These are phyloP conservation scores for Protosalanx chinensis DNA, from an alignment of 2,797 vertebrate genomes.

Conservation along the genomic window DNA sequence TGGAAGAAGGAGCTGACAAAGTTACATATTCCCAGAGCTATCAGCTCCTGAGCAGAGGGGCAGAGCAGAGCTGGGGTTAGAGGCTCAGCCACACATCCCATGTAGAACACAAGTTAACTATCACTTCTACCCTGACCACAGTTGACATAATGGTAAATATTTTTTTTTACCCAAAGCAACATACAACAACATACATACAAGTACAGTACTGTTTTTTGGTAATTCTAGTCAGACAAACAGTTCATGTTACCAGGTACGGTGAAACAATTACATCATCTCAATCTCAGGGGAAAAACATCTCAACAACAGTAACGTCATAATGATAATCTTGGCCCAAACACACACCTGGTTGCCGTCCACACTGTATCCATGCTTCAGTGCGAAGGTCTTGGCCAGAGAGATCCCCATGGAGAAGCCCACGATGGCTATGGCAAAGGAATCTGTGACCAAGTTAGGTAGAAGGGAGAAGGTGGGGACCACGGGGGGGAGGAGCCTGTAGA, in stretches of 20 bases:
- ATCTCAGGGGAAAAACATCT: not conserved
- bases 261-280: too few species aligned
- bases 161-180: too few species aligned
- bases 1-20: slow-evolving; percentile 92
- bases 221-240: too few species aligned
- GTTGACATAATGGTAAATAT: not conserved
- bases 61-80: slow-evolving; percentile 2
- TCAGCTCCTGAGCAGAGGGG: slow-evolving; percentile 81
- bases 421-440: slow-evolving; percentile 87
- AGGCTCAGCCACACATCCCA: not conserved
- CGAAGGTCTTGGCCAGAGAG: slow-evolving; percentile 94
- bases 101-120: not conserved
- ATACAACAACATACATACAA: too few species aligned
- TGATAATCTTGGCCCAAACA: not conserved
- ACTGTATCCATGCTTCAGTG: slow-evolving; percentile 92
- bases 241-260: too few species aligned
- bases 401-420: slow-evolving; percentile 95
- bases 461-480: slow-evolving; percentile 79
- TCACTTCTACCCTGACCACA: not conserved
- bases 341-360: slow-evolving; percentile 94
- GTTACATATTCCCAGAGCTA: slow-evolving; percentile 91
- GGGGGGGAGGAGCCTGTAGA: slow-evolving; percentile 80
- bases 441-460: slow-evolving; percentile 76
- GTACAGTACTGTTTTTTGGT: too few species aligned
- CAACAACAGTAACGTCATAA: too few species aligned